Evolutionary conservation across 2,888 invertebrate species (phyloP).

Genomic region (Tuta absoluta): DNA sequence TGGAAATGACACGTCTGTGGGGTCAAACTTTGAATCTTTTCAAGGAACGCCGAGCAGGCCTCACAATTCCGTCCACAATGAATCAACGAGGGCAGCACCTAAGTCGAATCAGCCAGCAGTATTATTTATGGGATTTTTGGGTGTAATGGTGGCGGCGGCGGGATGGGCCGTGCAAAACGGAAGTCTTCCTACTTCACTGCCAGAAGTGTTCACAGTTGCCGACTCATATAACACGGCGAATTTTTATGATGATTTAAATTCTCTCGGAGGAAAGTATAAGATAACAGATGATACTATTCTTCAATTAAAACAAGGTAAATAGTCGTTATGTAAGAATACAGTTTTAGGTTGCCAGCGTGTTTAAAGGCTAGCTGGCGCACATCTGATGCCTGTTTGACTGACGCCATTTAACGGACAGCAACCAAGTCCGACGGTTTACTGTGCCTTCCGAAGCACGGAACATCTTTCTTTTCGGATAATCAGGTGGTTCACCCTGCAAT

Average conservation of each 20-base stretch:
- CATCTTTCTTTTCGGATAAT: too few relatives aligned
- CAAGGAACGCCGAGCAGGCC: neutral
- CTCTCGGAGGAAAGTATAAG: constrained; percentile 59
- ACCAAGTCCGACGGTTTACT: too few relatives aligned
- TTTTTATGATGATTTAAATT: constrained; percentile 59
- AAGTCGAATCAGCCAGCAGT: neutral
- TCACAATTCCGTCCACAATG: neutral
- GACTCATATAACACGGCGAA: constrained; percentile 50
- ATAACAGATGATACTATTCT: constrained; percentile 59
- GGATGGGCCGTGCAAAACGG: neutral
- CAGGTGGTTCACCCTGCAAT: too few relatives aligned
- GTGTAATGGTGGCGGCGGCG: neutral
- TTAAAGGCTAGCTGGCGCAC: too few relatives aligned
- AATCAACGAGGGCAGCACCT: neutral
- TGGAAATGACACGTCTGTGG: constrained; percentile 5
- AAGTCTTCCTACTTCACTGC: neutral
- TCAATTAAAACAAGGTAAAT: constrained; percentile 63
- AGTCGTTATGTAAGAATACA: neutral
- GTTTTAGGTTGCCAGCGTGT: too few relatives aligned
- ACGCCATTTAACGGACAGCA: too few relatives aligned
- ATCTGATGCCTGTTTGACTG: too few relatives aligned
- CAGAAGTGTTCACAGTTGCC: constrained; percentile 1
- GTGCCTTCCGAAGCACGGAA: too few relatives aligned
- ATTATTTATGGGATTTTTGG: neutral
- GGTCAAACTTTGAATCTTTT: neutral